Percentiles rank a stretch among this genome's conserved stretches.
These are phyloP conservation scores for Aricia artaxerxes DNA, from an alignment of 2,888 invertebrate species.

Conservation along the genomic window DNA sequence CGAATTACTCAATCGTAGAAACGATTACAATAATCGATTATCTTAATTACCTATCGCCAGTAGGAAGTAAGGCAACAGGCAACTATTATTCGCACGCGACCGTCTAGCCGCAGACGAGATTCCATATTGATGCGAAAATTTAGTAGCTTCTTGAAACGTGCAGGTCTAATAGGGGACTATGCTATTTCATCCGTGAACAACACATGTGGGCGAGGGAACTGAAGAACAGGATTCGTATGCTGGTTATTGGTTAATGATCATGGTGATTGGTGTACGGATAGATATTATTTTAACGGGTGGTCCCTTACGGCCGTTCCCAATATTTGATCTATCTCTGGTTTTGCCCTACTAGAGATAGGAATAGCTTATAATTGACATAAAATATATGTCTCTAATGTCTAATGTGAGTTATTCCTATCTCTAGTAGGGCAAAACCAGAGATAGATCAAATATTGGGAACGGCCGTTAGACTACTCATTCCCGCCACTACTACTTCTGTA, in stretches of 20 bases:
- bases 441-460: too few species aligned
- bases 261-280: too few species aligned
- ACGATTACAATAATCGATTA: conserved; percentile 27
- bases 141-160: not conserved
- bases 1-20: conserved; percentile 1
- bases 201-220: not conserved
- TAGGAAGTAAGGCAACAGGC: not conserved
- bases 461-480: not conserved
- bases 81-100: not conserved
- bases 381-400: too few species aligned
- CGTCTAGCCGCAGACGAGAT: not conserved
- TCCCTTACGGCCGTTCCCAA: too few species aligned
- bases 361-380: too few species aligned
- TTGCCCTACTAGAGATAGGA: too few species aligned
- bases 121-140: not conserved
- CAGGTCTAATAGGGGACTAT: not conserved
- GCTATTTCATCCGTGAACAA: too few species aligned
- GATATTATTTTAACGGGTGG: not conserved
- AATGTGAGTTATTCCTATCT: too few species aligned
- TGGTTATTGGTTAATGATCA: too few species aligned
- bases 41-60: conserved; percentile 11
- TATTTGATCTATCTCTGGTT: too few species aligned
- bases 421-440: too few species aligned
- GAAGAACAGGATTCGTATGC: not conserved
- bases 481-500: too few species aligned